Conservation (phyloP, 2,888 invertebrate genomes). For the Mythimna lalbum region DNA sequence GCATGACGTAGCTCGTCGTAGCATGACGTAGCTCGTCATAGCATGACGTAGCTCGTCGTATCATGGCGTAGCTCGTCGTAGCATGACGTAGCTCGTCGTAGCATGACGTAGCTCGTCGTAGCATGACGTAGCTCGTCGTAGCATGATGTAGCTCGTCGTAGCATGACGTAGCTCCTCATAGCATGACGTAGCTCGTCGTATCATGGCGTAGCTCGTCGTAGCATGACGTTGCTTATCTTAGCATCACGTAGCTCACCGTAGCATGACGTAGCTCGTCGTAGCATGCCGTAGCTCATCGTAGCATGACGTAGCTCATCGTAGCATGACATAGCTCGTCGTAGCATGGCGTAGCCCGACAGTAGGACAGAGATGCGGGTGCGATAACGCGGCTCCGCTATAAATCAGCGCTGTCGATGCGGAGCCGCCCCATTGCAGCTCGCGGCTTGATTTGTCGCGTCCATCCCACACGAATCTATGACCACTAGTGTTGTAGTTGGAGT, state of each 20-base stretch:
- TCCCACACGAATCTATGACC: conserved; percentile 79
- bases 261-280: background rate
- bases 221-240: background rate
- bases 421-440: conserved; percentile 87
- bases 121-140: too few species aligned
- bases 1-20: too few species aligned
- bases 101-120: too few species aligned
- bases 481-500: conserved; percentile 57
- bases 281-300: background rate
- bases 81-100: too few species aligned
- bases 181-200: background rate
- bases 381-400: conserved; percentile 85
- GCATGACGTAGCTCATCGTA: background rate
- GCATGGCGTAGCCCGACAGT: conserved; percentile 19
- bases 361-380: conserved; percentile 72
- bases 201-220: background rate
- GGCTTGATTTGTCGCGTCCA: conserved; percentile 89
- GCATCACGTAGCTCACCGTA: background rate
- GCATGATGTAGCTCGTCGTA: background rate
- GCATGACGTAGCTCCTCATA: background rate
- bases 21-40: too few species aligned
- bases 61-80: too few species aligned
- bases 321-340: conserved; percentile 2
- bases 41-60: too few species aligned
- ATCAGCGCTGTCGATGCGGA: conserved; percentile 89